phyloP scores from a whole-genome alignment of 1,140 invertebrate genomes.

The Bombus waltoni region DNA sequence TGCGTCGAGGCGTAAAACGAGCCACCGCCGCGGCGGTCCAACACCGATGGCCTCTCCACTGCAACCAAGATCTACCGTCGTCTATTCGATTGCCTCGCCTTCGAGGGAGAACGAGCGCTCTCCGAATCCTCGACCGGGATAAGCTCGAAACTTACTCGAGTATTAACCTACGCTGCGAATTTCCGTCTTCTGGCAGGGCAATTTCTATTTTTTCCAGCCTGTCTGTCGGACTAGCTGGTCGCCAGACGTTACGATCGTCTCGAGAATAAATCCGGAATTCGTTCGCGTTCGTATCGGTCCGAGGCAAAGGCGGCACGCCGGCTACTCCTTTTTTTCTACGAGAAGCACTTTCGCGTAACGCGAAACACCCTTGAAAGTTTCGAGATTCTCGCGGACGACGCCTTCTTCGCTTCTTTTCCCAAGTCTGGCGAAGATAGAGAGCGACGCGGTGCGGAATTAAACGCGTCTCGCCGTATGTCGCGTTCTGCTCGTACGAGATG shows the following conservation, averaged over 20 bases:
- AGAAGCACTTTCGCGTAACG: neutral
- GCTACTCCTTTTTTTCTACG: neutral
- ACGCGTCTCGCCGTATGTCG: too few species aligned
- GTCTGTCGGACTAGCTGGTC: too few species aligned
- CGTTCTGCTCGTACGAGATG: neutral
- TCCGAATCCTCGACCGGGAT: neutral
- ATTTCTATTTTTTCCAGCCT: neutral
- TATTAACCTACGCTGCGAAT: conserved; percentile 8
- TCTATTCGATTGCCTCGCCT: conserved; percentile 52
- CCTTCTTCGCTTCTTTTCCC: neutral
- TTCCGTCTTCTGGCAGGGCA: neutral
- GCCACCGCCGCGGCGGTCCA: neutral
- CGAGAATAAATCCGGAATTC: neutral
- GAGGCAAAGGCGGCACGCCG: neutral
- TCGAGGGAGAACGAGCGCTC: too few species aligned
- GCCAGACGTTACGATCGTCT: neutral
- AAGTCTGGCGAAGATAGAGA: neutral
- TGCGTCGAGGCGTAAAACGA: conserved; percentile 62
- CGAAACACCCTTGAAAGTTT: neutral
- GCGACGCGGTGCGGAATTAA: neutral
- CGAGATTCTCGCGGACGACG: neutral
- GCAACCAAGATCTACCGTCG: conserved; percentile 20
- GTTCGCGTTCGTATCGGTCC: neutral
- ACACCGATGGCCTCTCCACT: conserved; percentile 31
- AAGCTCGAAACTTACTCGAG: neutral